Percentiles rank a stretch among this genome's conserved stretches.
These are phyloP conservation scores for Atrichornis clamosus DNA, from an alignment of 2,113 vertebrate species.

Conservation along the genomic window DNA sequence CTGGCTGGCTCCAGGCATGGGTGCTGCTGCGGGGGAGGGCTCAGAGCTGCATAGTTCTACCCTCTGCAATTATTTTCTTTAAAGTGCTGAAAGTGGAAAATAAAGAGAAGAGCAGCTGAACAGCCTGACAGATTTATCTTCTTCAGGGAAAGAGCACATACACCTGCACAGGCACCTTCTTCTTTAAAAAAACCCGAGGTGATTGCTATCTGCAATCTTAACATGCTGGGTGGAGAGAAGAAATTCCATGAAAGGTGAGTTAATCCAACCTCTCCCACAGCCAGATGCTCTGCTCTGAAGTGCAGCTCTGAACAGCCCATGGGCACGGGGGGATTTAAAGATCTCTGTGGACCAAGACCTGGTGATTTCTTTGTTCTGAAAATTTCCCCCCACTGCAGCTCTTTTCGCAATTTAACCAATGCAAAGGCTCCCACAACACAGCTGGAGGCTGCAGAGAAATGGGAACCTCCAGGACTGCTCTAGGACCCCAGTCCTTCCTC, in stretches of 20 bases:
- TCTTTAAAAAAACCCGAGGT: neutral
- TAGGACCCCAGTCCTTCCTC: neutral
- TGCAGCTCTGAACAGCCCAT: neutral
- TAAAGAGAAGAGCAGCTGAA: conserved; percentile 53
- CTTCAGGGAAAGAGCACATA: conserved; percentile 31
- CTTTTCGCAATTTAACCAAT: neutral
- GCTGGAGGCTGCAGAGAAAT: neutral
- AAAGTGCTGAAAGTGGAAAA: conserved; percentile 65
- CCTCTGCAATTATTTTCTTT: conserved; percentile 68
- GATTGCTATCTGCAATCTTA: conserved; percentile 33
- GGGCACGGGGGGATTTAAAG: neutral
- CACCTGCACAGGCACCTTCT: conserved; percentile 50
- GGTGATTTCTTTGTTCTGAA: neutral
- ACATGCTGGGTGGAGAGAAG: conserved; percentile 8
- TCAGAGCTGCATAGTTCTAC: conserved; percentile 59
- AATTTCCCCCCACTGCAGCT: neutral
- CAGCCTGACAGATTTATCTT: conserved; percentile 71
- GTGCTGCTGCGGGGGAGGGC: conserved; percentile 28
- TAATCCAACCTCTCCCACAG: neutral
- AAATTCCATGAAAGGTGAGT: neutral
- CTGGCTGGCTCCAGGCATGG: conserved; percentile 61
- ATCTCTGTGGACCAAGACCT: neutral
- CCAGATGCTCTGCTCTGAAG: conserved; percentile 6
- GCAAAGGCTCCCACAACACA: conserved; percentile 56
- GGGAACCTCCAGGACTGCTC: neutral